A percentile compares a stretch with the other conserved stretches of the same genome.
Conservation (phyloP, 2,113 vertebrate species). For the Tor tambroides region DNA sequence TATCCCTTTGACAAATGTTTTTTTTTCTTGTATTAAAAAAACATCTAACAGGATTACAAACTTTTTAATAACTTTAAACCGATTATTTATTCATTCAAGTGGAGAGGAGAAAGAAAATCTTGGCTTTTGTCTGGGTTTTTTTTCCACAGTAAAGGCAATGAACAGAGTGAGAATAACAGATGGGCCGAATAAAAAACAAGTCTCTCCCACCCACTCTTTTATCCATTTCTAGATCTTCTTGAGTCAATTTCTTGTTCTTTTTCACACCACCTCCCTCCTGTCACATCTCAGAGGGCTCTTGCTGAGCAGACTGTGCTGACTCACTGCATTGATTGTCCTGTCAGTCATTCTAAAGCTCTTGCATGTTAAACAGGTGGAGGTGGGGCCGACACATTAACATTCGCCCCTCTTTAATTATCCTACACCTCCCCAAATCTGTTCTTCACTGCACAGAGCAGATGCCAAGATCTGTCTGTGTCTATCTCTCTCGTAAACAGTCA, state of each 20-base stretch:
- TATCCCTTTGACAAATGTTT: not conserved
- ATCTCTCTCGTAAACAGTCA: not conserved
- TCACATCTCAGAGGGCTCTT: constrained; percentile 22
- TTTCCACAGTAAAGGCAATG: not conserved
- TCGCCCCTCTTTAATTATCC: constrained; percentile 31
- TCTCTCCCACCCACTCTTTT: constrained; percentile 35
- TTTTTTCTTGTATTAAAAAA: not conserved
- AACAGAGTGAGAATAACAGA: constrained; percentile 24
- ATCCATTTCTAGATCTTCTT: constrained; percentile 27
- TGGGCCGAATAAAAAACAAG: constrained; percentile 41
- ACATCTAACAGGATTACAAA: not conserved
- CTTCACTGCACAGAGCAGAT: not conserved
- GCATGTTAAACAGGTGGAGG: constrained; percentile 42
- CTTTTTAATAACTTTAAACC: not conserved
- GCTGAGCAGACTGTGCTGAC: constrained; percentile 47
- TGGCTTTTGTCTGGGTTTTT: constrained; percentile 1
- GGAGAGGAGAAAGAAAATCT: not conserved
- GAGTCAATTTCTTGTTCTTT: constrained; percentile 2
- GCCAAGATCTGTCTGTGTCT: constrained; percentile 5
- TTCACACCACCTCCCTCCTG: not conserved
- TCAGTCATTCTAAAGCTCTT: constrained; percentile 38
- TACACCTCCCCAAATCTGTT: constrained; percentile 34
- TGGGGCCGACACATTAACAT: constrained; percentile 13
- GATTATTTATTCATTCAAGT: not conserved
- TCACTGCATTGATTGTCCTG: constrained; percentile 32